Base-by-base conservation (phyloP, 2,888 invertebrate genomes). In the Rhagophthalmus giganteus region DNA sequence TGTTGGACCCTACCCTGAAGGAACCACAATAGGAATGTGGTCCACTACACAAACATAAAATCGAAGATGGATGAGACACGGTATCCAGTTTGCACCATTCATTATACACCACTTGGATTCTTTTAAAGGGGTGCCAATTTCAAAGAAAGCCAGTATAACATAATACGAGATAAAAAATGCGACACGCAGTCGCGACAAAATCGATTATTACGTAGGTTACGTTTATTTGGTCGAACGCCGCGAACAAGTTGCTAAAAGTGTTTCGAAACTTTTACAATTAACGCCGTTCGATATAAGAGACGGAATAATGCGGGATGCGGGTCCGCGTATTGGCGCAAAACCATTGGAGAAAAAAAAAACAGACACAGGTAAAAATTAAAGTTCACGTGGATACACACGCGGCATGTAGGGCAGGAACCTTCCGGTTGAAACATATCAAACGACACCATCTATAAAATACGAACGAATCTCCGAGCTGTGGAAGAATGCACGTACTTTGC, bases 11-110 rank as follows among this genome's bases (percentile, higher is more conserved):
- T 50, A 37, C 58, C 56, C 48, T 41, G 47, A 50, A 58, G 41
- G 48, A 54, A 54, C 54, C 58, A 71, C 69, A 71, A 71, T 60
- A 64, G 68, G 65, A 58, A 68, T 70, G 69, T 70, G 71, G 71
- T 71, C 70, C 71, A 70, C 69, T 71, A 71, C 69, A 71, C 71
- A 71, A 71, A 71, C 65, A 71, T 67, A 71, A 70, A 69, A 67
- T 65, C 61, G 52, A 70, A 71, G 70, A 70, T 71, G 69, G 70
- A 71, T 71, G 70, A 65, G 70, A 62, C 64, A 63, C 63, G 60
- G 61, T 62, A 65, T 64, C 62, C 57, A 47, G 53, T 48, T 47
- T 63, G 61, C 59, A 58, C 58, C 55, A 61, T 60, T 59, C 54
- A 44, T 30, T 40, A 35, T 55, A 49, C 62, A 61, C 58, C 64